Evolutionary conservation across 1,140 invertebrate species (phyloP), one percentile per base, ranked within the genome.

Genomic region (Orussus abietinus): DNA sequence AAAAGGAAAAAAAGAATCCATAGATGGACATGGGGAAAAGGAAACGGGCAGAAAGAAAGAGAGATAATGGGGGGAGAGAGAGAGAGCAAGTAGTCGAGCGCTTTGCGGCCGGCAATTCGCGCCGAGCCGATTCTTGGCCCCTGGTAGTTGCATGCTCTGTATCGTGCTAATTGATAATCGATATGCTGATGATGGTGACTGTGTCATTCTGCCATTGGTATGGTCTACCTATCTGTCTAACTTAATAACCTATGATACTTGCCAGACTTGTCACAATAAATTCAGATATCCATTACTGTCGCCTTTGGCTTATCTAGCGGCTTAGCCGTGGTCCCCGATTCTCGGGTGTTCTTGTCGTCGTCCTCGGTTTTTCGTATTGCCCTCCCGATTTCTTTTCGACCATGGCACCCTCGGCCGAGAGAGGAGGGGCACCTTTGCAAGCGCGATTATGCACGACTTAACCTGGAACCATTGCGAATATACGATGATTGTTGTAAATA

Each of bases 401-500:
- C n/a, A n/a, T n/a, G n/a, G n/a, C n/a, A n/a, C n/a, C n/a, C n/a
- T n/a, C n/a, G n/a, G n/a, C n/a, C n/a, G n/a, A n/a, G n/a, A n/a
- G n/a, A n/a, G n/a, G n/a, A n/a, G n/a, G n/a, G n/a, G n/a, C n/a
- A n/a, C n/a, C n/a, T n/a, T n/a, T n/a, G n/a, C n/a, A n/a, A n/a
- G n/a, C n/a, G n/a, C n/a, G n/a, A n/a, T n/a, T n/a, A n/a, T n/a
- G n/a, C n/a, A n/a, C n/a, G n/a, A n/a, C n/a, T n/a, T n/a, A n/a
- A n/a, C n/a, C 21, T 36, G 17, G 34, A 36, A 36, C 17, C 21
- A 53, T 49, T 55, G 52, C 35, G 48, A 53, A 60, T 56, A 53
- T 49, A 50, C 38, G 33, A 55, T 46, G 40, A 51, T 59, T 47
- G 40, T n/a, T 57, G 47, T 57, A 63, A 53, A 55, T 55, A 55